Evolutionary conservation across 2,888 invertebrate species (phyloP).

Genomic region (Drosophila picticornis): DNA sequence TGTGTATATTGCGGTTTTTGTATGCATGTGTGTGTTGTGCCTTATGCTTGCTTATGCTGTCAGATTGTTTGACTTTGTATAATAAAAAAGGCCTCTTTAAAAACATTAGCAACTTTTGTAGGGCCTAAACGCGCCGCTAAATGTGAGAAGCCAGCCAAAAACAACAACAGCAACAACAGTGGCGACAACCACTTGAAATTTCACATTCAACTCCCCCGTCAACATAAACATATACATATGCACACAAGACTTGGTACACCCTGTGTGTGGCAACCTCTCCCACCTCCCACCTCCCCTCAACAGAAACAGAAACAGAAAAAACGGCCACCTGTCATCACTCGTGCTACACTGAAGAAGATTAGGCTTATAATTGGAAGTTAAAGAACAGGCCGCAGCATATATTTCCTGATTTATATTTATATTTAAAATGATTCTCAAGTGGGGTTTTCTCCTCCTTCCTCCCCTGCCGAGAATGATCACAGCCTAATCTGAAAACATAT

Average conservation of each 20-base stretch:
- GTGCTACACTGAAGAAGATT: constrained; percentile 36
- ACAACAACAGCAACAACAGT: constrained; percentile 7
- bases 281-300: constrained; percentile 8
- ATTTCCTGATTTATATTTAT: background rate
- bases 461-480: background rate
- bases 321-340: constrained; percentile 39
- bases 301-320: background rate
- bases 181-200: constrained; percentile 49
- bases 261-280: constrained; percentile 7
- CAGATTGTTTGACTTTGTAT: constrained; percentile 79
- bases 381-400: background rate
- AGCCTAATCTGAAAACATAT: background rate
- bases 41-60: constrained; percentile 57
- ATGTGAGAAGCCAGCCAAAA: constrained; percentile 52
- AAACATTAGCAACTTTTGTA: constrained; percentile 82
- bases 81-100: constrained; percentile 81
- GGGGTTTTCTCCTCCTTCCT: background rate
- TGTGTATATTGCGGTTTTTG: constrained; percentile 26
- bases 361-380: background rate
- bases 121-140: constrained; percentile 72
- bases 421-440: background rate
- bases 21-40: constrained; percentile 10
- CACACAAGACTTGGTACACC: constrained; percentile 19
- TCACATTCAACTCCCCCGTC: constrained; percentile 45
- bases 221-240: constrained; percentile 3